Percentiles rank a stretch among this genome's conserved stretches.
phyloP scores from a whole-genome alignment of 2,797 vertebrate species.

The Tarsius wallacei region DNA sequence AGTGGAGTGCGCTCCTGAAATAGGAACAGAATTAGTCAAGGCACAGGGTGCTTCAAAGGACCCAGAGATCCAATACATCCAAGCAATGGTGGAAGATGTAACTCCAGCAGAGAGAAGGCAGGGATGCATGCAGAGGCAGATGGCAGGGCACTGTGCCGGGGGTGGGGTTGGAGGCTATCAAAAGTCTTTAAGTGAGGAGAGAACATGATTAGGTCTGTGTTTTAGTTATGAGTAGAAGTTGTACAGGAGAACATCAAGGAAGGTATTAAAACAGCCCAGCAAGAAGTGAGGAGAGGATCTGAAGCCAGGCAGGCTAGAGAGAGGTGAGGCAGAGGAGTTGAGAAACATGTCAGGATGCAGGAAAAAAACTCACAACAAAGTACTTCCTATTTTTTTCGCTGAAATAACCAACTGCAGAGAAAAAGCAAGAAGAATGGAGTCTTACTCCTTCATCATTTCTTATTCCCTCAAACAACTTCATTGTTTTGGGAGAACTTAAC shows the following conservation, averaged over 20 bases:
- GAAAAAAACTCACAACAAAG: neutral
- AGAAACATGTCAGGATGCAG: neutral
- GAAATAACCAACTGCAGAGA: neutral
- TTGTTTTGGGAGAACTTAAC: conserved; percentile 41
- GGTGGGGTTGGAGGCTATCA: neutral
- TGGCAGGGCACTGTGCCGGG: no score
- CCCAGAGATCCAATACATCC: no score
- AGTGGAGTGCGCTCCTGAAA: neutral
- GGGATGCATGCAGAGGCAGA: neutral
- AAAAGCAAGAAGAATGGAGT: neutral
- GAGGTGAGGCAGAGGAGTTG: neutral
- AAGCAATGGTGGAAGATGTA: neutral
- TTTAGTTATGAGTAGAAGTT: neutral
- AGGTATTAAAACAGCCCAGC: neutral
- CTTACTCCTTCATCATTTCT: neutral
- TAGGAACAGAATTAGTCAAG: neutral
- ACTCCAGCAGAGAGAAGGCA: neutral
- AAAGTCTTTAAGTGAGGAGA: neutral
- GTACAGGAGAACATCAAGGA: neutral
- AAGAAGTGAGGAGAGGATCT: neutral
- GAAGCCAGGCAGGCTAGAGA: neutral
- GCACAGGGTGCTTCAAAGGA: neutral
- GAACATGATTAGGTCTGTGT: neutral
- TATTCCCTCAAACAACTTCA: neutral
- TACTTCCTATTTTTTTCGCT: neutral